These are phyloP conservation scores for Torymus texanus DNA, from an alignment of 2,888 invertebrate genomes.

Conservation along the genomic window DNA sequence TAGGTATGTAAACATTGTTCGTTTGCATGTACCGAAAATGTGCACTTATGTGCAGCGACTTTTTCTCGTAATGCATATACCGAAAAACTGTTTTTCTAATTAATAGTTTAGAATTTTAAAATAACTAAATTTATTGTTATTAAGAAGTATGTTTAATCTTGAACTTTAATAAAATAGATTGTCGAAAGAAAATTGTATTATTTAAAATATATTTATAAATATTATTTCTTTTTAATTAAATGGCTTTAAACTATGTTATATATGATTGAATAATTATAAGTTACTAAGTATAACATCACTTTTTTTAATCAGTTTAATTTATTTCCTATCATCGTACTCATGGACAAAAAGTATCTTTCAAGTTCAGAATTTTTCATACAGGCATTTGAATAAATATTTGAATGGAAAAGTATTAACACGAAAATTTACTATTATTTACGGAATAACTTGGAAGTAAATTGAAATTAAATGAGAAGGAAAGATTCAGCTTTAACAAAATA, in stretches of 20 bases:
- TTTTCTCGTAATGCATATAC: not conserved
- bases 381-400: too few relatives aligned
- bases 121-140: not conserved
- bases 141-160: constrained; percentile 2
- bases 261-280: constrained; percentile 2
- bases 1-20: too few relatives aligned
- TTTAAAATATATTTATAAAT: constrained; percentile 32
- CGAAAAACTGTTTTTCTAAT: not conserved
- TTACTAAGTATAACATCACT: constrained; percentile 3
- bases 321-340: not conserved
- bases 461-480: too few relatives aligned
- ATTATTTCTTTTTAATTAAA: constrained; percentile 13
- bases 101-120: not conserved
- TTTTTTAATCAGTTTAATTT: not conserved
- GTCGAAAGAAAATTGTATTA: constrained; percentile 36
- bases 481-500: too few relatives aligned
- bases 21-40: too few relatives aligned
- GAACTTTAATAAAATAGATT: constrained; percentile 36
- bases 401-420: too few relatives aligned
- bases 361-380: too few relatives aligned
- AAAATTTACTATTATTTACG: too few relatives aligned
- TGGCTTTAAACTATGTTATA: constrained; percentile 12
- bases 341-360: constrained; percentile 15
- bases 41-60: not conserved
- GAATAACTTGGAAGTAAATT: too few relatives aligned